Evolutionary conservation across 2,113 vertebrate genomes (phyloP).

Genomic region (Sciurus niger): DNA sequence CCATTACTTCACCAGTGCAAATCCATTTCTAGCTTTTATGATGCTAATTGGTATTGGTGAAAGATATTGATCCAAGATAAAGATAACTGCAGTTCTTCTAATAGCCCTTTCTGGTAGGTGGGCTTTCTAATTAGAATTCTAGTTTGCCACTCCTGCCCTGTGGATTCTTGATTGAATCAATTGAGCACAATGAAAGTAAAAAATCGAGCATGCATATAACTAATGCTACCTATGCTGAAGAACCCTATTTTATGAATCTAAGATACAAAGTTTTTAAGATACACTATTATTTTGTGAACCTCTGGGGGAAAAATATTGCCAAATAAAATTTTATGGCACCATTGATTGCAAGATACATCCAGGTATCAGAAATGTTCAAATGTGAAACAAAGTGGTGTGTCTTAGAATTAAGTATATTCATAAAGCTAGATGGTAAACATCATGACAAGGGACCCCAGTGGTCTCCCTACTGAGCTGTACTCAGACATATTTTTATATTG

Average conservation of each 20-base stretch:
- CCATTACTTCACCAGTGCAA: not conserved
- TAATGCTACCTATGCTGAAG: not conserved
- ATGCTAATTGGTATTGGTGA: slow-evolving; percentile 19
- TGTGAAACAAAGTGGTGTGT: not conserved
- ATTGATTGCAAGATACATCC: not conserved
- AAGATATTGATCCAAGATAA: slow-evolving; percentile 8
- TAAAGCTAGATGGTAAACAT: not conserved
- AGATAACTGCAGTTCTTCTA: not conserved
- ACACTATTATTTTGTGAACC: not conserved
- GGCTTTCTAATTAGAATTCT: not conserved
- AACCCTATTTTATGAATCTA: not conserved
- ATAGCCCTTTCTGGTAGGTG: not conserved
- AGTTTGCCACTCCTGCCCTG: not conserved
- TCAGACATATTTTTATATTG: not conserved
- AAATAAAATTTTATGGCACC: not conserved
- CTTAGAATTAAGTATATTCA: not conserved
- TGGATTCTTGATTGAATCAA: slow-evolving; percentile 36
- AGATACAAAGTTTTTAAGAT: slow-evolving; percentile 9
- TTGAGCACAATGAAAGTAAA: not conserved
- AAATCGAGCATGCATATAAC: not conserved
- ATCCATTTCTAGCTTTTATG: slow-evolving; percentile 45
- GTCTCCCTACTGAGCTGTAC: not conserved
- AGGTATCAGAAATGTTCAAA: slow-evolving; percentile 22
- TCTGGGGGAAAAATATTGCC: not conserved
- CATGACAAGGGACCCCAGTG: too few species aligned